phyloP scores from a whole-genome alignment of 2,113 vertebrate genomes.

The Ptychochromis oligacanthus region DNA sequence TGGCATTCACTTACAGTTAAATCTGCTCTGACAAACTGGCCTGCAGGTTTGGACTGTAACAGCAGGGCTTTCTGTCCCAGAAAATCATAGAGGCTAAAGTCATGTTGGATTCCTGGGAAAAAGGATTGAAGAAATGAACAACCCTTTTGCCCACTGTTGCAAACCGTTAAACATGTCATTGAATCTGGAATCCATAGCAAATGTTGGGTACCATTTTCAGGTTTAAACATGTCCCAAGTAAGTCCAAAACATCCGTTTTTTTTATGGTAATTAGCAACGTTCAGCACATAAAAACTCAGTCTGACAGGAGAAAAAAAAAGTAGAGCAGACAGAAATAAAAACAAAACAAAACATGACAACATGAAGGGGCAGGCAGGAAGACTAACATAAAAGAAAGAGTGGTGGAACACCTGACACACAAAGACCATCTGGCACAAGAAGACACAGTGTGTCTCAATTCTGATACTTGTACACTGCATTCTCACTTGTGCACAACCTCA shows the following conservation, averaged over 20 bases:
- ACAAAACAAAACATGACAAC: too few relatives aligned
- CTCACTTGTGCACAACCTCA: too few relatives aligned
- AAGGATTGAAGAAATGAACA: not conserved
- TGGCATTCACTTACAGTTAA: not conserved
- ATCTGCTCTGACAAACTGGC: slow-evolving; percentile 14
- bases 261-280: not conserved
- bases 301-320: not conserved
- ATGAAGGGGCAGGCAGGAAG: too few relatives aligned
- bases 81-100: not conserved
- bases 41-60: not conserved
- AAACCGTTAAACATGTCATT: not conserved
- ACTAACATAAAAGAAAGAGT: too few relatives aligned
- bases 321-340: not conserved
- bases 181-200: not conserved
- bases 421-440: too few relatives aligned
- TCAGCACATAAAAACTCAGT: not conserved
- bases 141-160: not conserved
- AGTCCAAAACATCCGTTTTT: not conserved
- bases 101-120: not conserved
- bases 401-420: too few relatives aligned
- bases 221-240: not conserved
- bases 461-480: too few relatives aligned
- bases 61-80: rapidly evolving
- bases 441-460: too few relatives aligned
- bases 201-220: not conserved